Evolutionary conservation across 2,113 vertebrate genomes (phyloP).

Genomic region (Recurvirostra avosetta): DNA sequence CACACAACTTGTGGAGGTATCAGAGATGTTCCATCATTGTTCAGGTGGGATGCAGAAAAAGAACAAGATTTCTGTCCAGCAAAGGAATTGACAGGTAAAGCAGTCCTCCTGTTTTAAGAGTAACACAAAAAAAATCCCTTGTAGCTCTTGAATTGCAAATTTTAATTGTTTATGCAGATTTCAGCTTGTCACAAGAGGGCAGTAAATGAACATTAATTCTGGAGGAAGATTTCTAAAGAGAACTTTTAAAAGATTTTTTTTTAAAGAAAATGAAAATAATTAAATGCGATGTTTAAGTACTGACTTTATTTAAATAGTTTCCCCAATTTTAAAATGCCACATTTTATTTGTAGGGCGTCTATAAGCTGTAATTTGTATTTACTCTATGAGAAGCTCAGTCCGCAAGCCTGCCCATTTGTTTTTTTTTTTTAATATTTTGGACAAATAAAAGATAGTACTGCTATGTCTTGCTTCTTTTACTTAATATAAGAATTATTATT

Average conservation of each 20-base stretch:
- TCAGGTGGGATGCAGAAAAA: background rate
- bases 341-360: background rate
- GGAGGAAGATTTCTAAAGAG: background rate
- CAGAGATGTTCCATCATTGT: background rate
- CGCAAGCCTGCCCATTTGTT: background rate
- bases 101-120: background rate
- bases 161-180: background rate
- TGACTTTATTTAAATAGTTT: background rate
- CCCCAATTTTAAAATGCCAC: background rate
- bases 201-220: conserved; percentile 27
- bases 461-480: background rate
- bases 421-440: background rate
- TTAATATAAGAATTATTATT: background rate
- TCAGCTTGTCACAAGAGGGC: conserved; percentile 58
- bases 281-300: background rate
- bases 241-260: background rate
- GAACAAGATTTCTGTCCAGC: background rate
- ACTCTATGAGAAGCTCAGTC: background rate
- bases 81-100: background rate
- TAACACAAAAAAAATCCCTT: background rate
- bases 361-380: background rate
- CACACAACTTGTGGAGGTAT: background rate
- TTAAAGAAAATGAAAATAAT: background rate
- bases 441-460: background rate
- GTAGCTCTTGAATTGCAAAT: background rate